These are phyloP conservation scores for Avahi laniger DNA, from an alignment of 2,797 vertebrate genomes.

Conservation along the genomic window DNA sequence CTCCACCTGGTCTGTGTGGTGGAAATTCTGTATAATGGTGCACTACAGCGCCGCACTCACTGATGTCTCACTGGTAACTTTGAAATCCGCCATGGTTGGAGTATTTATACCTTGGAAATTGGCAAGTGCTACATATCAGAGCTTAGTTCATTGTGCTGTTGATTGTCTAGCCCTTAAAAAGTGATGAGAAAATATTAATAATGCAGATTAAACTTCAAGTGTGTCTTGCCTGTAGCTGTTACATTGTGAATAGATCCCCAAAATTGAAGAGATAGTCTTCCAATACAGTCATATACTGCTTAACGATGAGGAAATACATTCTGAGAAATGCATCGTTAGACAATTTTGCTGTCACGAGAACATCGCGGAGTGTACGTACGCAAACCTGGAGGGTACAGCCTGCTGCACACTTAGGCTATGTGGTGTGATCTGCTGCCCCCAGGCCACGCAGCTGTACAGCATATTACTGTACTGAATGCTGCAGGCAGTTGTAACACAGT, in stretches of 20 bases:
- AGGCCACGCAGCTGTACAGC: neutral
- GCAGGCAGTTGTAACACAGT: neutral
- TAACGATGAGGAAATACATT: neutral
- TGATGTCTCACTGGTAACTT: fast-evolving
- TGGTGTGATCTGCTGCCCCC: neutral
- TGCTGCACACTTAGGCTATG: neutral
- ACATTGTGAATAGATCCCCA: neutral
- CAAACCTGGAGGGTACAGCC: neutral
- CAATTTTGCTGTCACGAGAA: too few relatives aligned
- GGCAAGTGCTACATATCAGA: neutral
- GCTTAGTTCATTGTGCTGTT: neutral
- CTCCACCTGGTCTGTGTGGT: neutral
- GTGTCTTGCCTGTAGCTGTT: neutral
- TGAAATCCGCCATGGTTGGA: neutral
- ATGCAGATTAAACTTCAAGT: too few relatives aligned
- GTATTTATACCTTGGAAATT: neutral
- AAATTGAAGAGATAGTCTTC: neutral
- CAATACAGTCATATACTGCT: neutral
- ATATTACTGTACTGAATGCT: neutral
- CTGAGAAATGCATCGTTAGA: neutral
- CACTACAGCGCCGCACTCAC: fast-evolving
- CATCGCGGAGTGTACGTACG: neutral
- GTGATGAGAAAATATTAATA: neutral
- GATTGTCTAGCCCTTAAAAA: neutral
- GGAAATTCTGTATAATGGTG: neutral